These are phyloP conservation scores for Petrocephalus microphthalmus DNA, from an alignment of 2,113 vertebrate species.

Conservation along the genomic window DNA sequence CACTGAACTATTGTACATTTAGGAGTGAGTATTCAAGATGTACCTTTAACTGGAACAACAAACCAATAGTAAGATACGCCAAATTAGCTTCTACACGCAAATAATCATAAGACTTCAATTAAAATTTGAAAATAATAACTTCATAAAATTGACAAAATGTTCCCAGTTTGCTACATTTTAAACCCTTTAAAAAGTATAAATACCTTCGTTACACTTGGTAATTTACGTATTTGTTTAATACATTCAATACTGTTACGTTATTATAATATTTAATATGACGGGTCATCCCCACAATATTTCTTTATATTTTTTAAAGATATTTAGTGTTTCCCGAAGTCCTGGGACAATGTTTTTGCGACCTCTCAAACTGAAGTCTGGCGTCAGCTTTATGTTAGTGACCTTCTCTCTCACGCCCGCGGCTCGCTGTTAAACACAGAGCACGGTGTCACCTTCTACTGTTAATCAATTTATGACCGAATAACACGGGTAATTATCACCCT, in stretches of 20 bases:
- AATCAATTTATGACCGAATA: slow-evolving; percentile 47
- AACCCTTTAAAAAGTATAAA: background rate
- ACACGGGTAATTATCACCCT: slow-evolving; percentile 44
- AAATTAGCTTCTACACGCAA: background rate
- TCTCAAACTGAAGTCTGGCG: background rate
- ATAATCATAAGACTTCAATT: background rate
- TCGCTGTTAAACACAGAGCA: slow-evolving; percentile 21
- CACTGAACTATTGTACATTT: background rate
- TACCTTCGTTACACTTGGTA: background rate
- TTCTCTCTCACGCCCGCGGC: background rate
- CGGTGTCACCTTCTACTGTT: slow-evolving; percentile 30
- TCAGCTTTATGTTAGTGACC: slow-evolving; percentile 9
- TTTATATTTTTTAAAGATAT: background rate
- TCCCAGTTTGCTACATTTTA: background rate
- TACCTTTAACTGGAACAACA: background rate
- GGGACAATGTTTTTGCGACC: background rate
- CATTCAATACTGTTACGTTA: background rate
- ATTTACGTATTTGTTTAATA: background rate
- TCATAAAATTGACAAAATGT: background rate
- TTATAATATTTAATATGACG: background rate
- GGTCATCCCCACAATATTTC: background rate
- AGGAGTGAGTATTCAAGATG: background rate
- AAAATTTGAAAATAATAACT: background rate
- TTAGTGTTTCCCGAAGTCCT: background rate
- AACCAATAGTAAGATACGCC: background rate